A percentile compares a stretch with the other conserved stretches of the same genome.
phyloP scores from a whole-genome alignment of 2,113 vertebrate species.

The Paraplagusia blochii region DNA sequence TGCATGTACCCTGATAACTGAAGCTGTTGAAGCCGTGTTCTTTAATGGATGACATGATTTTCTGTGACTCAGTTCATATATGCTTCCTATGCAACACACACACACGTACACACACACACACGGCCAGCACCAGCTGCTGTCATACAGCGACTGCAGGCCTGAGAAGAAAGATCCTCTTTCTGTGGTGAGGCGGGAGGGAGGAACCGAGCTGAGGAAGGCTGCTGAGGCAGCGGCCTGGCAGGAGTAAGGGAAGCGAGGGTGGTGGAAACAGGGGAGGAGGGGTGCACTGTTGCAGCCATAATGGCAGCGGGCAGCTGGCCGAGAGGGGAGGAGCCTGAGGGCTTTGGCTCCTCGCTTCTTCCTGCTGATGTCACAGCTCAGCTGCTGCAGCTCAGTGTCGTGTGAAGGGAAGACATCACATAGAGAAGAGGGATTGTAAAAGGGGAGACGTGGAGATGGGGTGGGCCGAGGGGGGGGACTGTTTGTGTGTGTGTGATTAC shows the following conservation, averaged over 20 bases:
- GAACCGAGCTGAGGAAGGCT: slow-evolving; percentile 38
- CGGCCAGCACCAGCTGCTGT: slow-evolving; percentile 9
- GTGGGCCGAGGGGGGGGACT: no score
- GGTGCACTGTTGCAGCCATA: slow-evolving; percentile 26
- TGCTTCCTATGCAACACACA: slow-evolving; percentile 7
- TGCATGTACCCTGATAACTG: not conserved
- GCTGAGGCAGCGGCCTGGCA: slow-evolving; percentile 17
- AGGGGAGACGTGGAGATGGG: slow-evolving; percentile 18
- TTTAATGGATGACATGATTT: not conserved
- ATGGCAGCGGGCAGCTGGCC: slow-evolving; percentile 20
- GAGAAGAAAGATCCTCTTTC: slow-evolving; percentile 40
- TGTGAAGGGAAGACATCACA: slow-evolving; percentile 28
- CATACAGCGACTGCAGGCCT: slow-evolving; percentile 14
- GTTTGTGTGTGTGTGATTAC: slow-evolving; percentile 35
- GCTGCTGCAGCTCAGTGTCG: slow-evolving; percentile 64
- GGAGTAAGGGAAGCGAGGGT: slow-evolving; percentile 10
- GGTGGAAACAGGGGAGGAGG: slow-evolving; percentile 17
- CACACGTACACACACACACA: not conserved
- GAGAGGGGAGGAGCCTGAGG: slow-evolving; percentile 42
- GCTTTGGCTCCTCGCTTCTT: slow-evolving; percentile 46
- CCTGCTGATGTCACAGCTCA: slow-evolving; percentile 65
- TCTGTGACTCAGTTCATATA: not conserved
- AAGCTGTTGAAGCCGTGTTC: no score
- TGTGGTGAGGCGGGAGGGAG: slow-evolving; percentile 48
- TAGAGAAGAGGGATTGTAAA: slow-evolving; percentile 14